phyloP scores from a whole-genome alignment of 1,140 invertebrate species.

The Eriocheir sinensis region DNA sequence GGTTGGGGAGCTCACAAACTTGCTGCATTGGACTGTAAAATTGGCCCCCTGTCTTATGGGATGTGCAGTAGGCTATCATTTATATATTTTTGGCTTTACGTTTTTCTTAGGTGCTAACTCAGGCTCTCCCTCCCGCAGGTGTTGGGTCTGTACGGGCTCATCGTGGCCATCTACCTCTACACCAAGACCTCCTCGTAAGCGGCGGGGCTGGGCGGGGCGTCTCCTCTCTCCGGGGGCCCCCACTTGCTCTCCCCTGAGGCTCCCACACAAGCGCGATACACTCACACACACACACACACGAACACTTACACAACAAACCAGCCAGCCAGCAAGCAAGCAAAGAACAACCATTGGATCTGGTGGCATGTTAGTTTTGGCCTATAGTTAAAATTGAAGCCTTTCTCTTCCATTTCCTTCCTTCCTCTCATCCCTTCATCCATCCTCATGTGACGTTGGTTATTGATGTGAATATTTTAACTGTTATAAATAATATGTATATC shows the following conservation, averaged over 20 bases:
- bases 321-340: background rate
- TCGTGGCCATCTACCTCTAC: constrained; percentile 99
- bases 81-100: too few species aligned
- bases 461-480: background rate
- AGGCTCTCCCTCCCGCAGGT: constrained; percentile 59
- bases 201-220: background rate
- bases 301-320: background rate
- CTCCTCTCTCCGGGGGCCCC: background rate
- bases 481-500: constrained; percentile 47
- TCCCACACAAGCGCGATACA: background rate
- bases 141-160: constrained; percentile 99
- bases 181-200: constrained; percentile 85
- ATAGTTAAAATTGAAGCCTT: background rate
- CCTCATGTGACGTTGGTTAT: background rate
- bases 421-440: background rate
- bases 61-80: too few species aligned
- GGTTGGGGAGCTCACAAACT: too few species aligned
- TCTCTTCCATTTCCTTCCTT: too few species aligned
- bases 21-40: too few species aligned
- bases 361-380: background rate
- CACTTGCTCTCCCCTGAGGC: background rate
- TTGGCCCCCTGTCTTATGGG: too few species aligned
- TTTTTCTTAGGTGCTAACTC: too few species aligned
- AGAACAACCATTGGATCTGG: constrained; percentile 5
- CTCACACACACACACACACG: constrained; percentile 20